Evolutionary conservation across 1,140 invertebrate genomes (phyloP).

Genomic region (Choristoneura fumiferana): DNA sequence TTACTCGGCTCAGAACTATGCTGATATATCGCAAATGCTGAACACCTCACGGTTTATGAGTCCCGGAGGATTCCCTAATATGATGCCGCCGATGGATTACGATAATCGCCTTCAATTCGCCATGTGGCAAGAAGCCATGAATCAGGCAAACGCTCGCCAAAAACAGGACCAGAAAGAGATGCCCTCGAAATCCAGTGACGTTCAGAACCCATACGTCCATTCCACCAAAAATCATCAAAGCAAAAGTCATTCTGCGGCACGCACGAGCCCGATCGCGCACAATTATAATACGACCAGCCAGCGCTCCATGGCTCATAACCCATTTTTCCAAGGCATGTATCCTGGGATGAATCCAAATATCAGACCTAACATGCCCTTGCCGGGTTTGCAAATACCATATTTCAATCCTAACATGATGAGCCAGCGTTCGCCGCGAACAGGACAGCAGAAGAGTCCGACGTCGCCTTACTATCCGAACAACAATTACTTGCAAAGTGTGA

Average conservation of each 20-base stretch:
- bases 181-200: slow-evolving; percentile 56
- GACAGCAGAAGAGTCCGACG: slow-evolving; percentile 64
- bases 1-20: slow-evolving; percentile 67
- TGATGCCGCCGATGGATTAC: slow-evolving; percentile 77
- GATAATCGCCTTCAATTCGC: slow-evolving; percentile 81
- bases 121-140: slow-evolving; percentile 83
- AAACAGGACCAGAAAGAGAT: slow-evolving; percentile 59
- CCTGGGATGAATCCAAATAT: slow-evolving; percentile 58
- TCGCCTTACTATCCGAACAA: slow-evolving; percentile 70
- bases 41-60: slow-evolving; percentile 64
- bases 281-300: slow-evolving; percentile 54
- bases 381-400: slow-evolving; percentile 72
- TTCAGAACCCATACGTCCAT: slow-evolving; percentile 70
- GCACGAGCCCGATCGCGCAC: slow-evolving; percentile 70
- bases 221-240: slow-evolving; percentile 65
- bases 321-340: slow-evolving; percentile 63
- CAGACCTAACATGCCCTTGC: slow-evolving; percentile 57
- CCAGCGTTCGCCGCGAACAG: slow-evolving; percentile 58
- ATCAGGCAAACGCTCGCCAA: slow-evolving; percentile 69
- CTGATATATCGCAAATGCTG: slow-evolving; percentile 77
- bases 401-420: slow-evolving; percentile 67
- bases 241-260: slow-evolving; percentile 64
- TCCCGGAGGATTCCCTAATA: slow-evolving; percentile 63
- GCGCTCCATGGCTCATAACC: slow-evolving; percentile 54
- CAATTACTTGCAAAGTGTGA: slow-evolving; percentile 64